These are phyloP conservation scores for Mellivora capensis DNA, from an alignment of 2,113 vertebrate genomes.

Conservation along the genomic window DNA sequence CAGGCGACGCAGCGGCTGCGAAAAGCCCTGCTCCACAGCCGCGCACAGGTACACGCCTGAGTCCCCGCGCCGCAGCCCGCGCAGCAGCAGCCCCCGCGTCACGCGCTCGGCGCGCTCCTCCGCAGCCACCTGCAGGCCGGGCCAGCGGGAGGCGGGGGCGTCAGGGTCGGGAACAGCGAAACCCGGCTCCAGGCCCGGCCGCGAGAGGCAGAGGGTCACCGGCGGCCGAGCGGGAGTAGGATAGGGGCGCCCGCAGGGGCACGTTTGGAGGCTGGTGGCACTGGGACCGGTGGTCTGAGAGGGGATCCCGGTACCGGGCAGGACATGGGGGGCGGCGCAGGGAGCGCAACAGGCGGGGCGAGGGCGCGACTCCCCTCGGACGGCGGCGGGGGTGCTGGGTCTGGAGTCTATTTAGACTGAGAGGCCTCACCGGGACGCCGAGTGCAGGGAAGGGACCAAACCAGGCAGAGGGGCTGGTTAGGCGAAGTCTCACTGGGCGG, in stretches of 20 bases:
- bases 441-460: background rate
- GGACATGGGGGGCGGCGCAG: background rate
- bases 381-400: background rate
- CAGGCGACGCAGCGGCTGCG: slow-evolving; percentile 91
- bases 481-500: background rate
- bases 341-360: background rate
- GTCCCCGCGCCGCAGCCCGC: slow-evolving; percentile 87
- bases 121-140: slow-evolving; percentile 82
- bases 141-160: background rate
- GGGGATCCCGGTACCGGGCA: background rate
- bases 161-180: background rate
- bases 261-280: background rate
- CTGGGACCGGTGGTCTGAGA: background rate
- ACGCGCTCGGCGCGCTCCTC: slow-evolving; percentile 88
- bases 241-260: too few species aligned
- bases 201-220: background rate
- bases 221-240: background rate
- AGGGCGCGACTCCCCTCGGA: background rate
- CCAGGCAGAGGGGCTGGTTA: background rate
- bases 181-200: too few species aligned
- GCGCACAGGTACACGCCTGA: slow-evolving; percentile 90
- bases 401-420: background rate
- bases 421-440: background rate
- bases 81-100: slow-evolving; percentile 89
- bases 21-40: slow-evolving; percentile 93